These are phyloP conservation scores for Leucophora obtusa DNA, from an alignment of 2,888 invertebrate species.

Conservation along the genomic window DNA sequence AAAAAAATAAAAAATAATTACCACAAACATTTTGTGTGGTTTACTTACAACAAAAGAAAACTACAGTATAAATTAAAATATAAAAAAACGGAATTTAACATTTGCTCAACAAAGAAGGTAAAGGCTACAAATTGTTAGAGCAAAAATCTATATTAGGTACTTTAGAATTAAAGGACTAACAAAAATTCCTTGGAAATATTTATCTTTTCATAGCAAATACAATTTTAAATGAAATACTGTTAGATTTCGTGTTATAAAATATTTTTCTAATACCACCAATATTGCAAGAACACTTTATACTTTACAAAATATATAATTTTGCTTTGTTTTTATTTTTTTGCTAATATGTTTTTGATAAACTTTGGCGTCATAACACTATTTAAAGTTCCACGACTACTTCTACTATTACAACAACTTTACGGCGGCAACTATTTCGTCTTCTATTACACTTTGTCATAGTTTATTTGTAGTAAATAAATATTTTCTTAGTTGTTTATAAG, in stretches of 20 bases:
- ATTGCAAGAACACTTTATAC: too few species aligned
- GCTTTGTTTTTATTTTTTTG: not conserved
- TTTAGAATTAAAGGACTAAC: too few species aligned
- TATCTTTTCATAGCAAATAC: too few species aligned
- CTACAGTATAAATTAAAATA: conserved; percentile 16
- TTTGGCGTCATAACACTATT: conserved; percentile 53
- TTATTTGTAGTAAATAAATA: conserved; percentile 42
- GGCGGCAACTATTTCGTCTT: not conserved
- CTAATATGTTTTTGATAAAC: conserved; percentile 18
- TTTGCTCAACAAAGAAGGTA: not conserved
- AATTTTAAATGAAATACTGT: too few species aligned
- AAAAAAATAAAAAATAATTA: conserved; percentile 33
- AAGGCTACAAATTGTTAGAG: too few species aligned
- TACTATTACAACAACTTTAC: conserved; percentile 8
- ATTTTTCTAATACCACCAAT: too few species aligned
- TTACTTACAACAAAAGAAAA: conserved; percentile 33
- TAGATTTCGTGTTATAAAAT: too few species aligned
- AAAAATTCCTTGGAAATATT: too few species aligned
- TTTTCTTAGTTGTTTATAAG: conserved; percentile 35
- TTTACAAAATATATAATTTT: not conserved
- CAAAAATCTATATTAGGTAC: too few species aligned
- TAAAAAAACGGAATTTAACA: not conserved
- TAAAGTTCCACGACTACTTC: conserved; percentile 27
- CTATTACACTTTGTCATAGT: conserved; percentile 18
- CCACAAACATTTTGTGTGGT: conserved; percentile 52